phyloP scores from a whole-genome alignment of 2,888 invertebrate species.

The Lycophotia porphyrea region DNA sequence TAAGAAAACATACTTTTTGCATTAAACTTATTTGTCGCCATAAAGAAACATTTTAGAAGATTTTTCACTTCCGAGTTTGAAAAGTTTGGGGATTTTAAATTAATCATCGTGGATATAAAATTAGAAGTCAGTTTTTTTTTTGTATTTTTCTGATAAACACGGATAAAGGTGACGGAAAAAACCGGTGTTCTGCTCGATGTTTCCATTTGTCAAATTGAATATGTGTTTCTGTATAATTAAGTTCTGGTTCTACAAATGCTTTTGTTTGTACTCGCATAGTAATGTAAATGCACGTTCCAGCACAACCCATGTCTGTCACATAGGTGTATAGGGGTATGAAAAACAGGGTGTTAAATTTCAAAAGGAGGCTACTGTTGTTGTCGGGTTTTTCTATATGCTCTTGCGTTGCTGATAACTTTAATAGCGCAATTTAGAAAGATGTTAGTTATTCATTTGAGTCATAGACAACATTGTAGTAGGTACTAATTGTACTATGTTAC shows the following conservation, averaged over 20 bases:
- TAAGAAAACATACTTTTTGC: slow-evolving; percentile 39
- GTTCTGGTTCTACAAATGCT: no score
- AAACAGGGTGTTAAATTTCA: no score
- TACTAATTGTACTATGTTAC: no score
- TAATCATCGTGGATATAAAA: slow-evolving; percentile 2
- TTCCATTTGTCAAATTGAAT: background rate
- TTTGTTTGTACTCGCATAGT: no score
- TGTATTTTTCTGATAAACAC: background rate
- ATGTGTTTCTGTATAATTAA: background rate
- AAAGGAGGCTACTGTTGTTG: no score
- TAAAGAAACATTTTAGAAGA: background rate
- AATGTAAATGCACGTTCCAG: background rate
- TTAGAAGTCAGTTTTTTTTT: background rate
- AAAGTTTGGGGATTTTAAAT: slow-evolving; percentile 12
- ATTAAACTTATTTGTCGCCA: slow-evolving; percentile 21
- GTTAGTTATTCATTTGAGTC: no score
- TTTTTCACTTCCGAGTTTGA: slow-evolving; percentile 12
- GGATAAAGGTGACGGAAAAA: background rate
- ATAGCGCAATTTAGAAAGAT: no score
- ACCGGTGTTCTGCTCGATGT: background rate
- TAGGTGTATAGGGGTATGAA: background rate
- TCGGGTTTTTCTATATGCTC: no score
- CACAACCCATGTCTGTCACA: background rate
- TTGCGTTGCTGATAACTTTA: no score
- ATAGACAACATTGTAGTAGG: no score